phyloP scores from a whole-genome alignment of 2,797 vertebrate genomes.

The Alectoris magna region DNA sequence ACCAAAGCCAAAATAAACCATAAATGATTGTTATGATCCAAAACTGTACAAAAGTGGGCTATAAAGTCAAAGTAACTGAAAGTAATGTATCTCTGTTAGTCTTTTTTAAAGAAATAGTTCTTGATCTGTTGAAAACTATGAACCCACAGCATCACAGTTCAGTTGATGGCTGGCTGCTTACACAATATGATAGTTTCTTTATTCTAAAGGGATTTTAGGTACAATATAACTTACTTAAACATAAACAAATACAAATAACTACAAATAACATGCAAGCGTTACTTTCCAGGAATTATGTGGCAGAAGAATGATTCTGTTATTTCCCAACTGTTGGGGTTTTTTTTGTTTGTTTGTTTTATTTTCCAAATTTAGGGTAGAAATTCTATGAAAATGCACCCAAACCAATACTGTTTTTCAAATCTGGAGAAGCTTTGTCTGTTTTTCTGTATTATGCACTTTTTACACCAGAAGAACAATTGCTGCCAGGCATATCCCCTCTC shows the following conservation, averaged over 20 bases:
- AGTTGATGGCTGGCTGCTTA: neutral
- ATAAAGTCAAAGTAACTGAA: neutral
- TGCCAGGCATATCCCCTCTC: neutral
- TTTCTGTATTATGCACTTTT: neutral
- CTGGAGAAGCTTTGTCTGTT: neutral
- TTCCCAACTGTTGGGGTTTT: neutral
- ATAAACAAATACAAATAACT: neutral
- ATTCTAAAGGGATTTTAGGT: neutral
- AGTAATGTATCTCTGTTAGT: neutral
- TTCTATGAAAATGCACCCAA: neutral
- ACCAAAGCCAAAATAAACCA: neutral
- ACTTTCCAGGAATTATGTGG: neutral
- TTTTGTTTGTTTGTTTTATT: neutral
- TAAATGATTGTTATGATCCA: neutral
- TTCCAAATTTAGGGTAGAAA: neutral
- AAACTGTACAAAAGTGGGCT: accelerated
- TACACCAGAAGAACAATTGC: neutral
- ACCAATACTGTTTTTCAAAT: neutral
- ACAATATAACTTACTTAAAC: neutral
- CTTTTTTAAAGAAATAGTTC: neutral
- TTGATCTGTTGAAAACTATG: neutral
- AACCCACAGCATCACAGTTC: neutral
- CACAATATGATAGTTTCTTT: neutral
- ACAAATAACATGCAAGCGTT: neutral
- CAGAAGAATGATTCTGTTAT: neutral